Base-by-base conservation (phyloP, 2,113 vertebrate species). In the Myxocyprinus asiaticus region DNA sequence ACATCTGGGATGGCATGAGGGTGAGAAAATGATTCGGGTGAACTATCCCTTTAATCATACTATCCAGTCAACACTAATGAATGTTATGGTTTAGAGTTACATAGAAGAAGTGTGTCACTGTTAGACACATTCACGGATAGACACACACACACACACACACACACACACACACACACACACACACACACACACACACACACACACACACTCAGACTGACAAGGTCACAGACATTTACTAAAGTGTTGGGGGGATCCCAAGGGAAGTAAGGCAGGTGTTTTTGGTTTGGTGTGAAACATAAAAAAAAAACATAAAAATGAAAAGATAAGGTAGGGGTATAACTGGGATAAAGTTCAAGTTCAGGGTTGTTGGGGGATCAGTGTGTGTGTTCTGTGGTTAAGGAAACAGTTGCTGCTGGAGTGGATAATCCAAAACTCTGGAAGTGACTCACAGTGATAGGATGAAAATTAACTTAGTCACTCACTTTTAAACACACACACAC, bases 361-460 rank as follows among this genome's bases (percentile, higher is more conserved):
- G 43, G 48, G 50, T 0, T 50, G 47, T 15, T 33, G 14, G 33
- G 22, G 22, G 22, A 33, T 33, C 22, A 33, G 22, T 33, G 22
- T 17, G 45, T 51, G 48, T 63, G 67, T 58, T 11, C 48, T 76
- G 83, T 66, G 78, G 64, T 72, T 12, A 56, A 22, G 55, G 48
- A 61, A 76, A 51, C 73, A 44, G 62, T n/a, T 15, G 33, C 42
- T 12, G 48, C 22, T 33, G 22, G 22, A 33, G 14, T 14, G 63
- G 50, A n/a, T 70, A 66, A 83, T 72, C n/a, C 53, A 68, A 78
- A 45, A 15, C 42, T 59, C 74, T 80, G 62, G 78, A 81, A 84
- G 73, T 83, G 85, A 87, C 65, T 82, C 77, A 82, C 75, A 66
- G 61, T 12, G 22, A 74, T 77, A 53, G 44, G 69, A 79, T 71